phyloP scores from a whole-genome alignment of 92 coral and sea anemone species.

The Bergia puertoricense region DNA sequence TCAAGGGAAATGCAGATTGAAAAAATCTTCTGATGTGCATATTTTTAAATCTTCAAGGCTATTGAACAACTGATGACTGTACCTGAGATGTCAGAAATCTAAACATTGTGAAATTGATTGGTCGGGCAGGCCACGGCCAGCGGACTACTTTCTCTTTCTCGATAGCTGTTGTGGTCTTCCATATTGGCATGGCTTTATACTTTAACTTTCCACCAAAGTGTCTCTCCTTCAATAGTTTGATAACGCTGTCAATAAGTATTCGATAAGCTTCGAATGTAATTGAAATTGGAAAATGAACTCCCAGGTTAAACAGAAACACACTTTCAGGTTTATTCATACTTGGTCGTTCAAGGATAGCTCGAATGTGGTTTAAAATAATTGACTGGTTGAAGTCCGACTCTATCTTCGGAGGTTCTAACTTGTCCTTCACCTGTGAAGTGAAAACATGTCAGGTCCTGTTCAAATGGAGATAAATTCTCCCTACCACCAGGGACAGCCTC shows the following conservation, averaged over 20 bases:
- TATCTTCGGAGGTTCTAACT: conserved; percentile 51
- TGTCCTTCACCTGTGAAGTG: conserved; percentile 57
- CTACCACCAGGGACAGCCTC: not conserved
- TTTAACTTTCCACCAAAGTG: conserved; percentile 35
- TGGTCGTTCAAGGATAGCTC: conserved; percentile 49
- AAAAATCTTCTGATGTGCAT: too few species aligned
- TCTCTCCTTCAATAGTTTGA: conserved; percentile 41
- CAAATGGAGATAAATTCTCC: not conserved
- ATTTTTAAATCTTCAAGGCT: too few species aligned
- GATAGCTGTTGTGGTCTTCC: conserved; percentile 72
- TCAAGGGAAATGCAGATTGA: not conserved
- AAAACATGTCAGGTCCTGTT: not conserved
- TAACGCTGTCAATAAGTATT: conserved; percentile 50
- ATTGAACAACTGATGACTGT: not conserved
- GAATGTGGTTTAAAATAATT: conserved; percentile 46
- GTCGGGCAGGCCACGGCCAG: conserved; percentile 45
- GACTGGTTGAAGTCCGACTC: conserved; percentile 52
- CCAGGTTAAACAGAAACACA: conserved; percentile 59
- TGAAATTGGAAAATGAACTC: conserved; percentile 64
- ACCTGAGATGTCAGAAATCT: conserved; percentile 85
- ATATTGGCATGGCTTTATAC: conserved; percentile 44
- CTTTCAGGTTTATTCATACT: conserved; percentile 51
- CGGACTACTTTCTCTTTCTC: conserved; percentile 57
- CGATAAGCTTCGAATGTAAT: conserved; percentile 49
- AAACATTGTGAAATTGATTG: conserved; percentile 54